Evolutionary conservation across 2,888 invertebrate species (phyloP), one percentile per base, ranked within the genome.

Genomic region (Bhutanitis thaidina): DNA sequence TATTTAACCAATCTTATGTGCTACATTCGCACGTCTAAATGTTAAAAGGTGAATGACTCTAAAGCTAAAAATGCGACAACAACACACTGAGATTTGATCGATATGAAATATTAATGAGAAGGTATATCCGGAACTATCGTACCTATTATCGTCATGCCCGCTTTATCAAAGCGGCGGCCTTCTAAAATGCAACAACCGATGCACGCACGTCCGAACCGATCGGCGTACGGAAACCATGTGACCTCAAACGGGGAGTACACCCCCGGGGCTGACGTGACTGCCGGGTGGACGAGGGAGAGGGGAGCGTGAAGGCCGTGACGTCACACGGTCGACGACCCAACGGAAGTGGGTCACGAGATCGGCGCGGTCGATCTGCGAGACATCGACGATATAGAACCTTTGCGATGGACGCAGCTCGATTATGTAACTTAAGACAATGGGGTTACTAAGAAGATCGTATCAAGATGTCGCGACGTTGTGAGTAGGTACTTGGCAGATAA

Each of bases 241-340:
- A 85, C 86, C 86, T 87, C 86, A 80, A 73, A 67, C 55, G 69
- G 66, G 68, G 68, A 67, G 72, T 76, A 80, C 82, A 84, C 81
- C 82, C 83, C 80, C 77, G 59, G 61, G 67, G 74, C 63, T 74
- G 78, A 73, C 74, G 75, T 65, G 74, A 59, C 64, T 54, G 57
- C 56, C 8, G 39, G 59, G 40, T 32, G 34, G 34, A 12, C 34
- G 5, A 34, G n/a, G 51, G 60, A 55, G 61, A 65, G 65, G 63
- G 61, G 65, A 67, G 67, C 59, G 62, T 69, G 56, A 56, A 58
- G 60, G 64, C 55, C 60, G 80, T 87, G 88, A 88, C 88, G 88
- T 87, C 88, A 88, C 82, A 64, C 78, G 85, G 86, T 84, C 84
- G 80, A 65, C 78, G 78, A 87, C 30, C 79, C 85, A 69, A 62